A percentile compares a stretch with the other conserved stretches of the same genome.
phyloP scores from a whole-genome alignment of 30 jellyfish, hydroid and myxozoan genomes.

The Aurelia aurita complex sp. Pacific region DNA sequence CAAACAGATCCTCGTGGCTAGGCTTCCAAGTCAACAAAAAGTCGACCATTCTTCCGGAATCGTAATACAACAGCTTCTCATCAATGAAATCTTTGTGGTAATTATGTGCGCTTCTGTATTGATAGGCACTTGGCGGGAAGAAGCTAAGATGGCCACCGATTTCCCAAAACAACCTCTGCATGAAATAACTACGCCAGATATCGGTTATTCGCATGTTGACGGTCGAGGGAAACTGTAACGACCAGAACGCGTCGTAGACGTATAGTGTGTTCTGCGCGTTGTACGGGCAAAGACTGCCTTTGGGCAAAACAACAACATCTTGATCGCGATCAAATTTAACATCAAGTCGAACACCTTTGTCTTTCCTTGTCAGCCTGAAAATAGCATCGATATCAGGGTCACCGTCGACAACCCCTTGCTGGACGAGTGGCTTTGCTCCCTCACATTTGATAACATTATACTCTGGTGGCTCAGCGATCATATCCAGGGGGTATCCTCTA shows the following conservation, averaged over 20 bases:
- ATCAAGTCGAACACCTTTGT: conserved; percentile 72
- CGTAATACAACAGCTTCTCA: conserved; percentile 82
- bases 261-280: conserved; percentile 93
- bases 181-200: conserved; percentile 91
- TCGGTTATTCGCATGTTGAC: conserved; percentile 92
- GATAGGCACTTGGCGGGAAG: conserved; percentile 97
- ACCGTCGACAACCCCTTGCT: conserved; percentile 98
- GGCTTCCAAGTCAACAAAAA: conserved; percentile 80
- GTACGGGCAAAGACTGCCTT: conserved; percentile 83
- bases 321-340: conserved; percentile 79
- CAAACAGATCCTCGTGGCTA: conserved; percentile 59
- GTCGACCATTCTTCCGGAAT: conserved; percentile 74
- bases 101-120: conserved; percentile 92
- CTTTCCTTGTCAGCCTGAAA: conserved; percentile 91
- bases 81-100: conserved; percentile 81
- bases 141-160: conserved; percentile 95
- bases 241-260: conserved; percentile 81
- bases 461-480: conserved; percentile 79
- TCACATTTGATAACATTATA: conserved; percentile 69
- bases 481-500: conserved; percentile 93
- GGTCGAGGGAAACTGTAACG: conserved; percentile 80
- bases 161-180: conserved; percentile 95
- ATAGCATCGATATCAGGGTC: conserved; percentile 98
- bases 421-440: conserved; percentile 77
- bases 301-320: conserved; percentile 85